Base-by-base conservation (phyloP, 2,113 vertebrate species). In the Oncorhynchus mykiss region DNA sequence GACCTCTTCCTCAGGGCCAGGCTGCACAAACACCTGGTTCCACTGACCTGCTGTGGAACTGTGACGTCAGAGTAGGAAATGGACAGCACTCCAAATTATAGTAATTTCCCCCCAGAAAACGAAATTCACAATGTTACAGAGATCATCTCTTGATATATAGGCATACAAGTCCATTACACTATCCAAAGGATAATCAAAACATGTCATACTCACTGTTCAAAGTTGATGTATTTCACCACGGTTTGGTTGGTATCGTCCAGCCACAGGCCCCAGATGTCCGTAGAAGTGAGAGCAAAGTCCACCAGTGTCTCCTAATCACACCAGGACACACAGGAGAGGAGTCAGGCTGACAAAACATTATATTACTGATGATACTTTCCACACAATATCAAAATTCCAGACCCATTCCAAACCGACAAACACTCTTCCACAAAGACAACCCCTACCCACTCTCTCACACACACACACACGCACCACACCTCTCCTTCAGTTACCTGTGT, bases 11-110 rank as follows among this genome's bases (percentile, higher is more conserved):
- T 96, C 94, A 18, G 96, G 96, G 22, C 95, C 86, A 0, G 95
- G 94, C 84, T 98, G 96, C 78, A 96, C 92, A 79, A 98, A 98
- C 70, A 99, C 97, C 72, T 97, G 95, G 91, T 96, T 99, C 97
- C 97, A 99, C 89, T 96, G 96, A 3, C 95, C 96, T 0, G 95
- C 95, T 0, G 92, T 76, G 59, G 96, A 98, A 82, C 97, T 98
- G 88, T 11, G 24, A 68, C 49, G 1, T 22, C 7, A 34, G 34
- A 34, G 34, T 34, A 34, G 34, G 34, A 13, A 11, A 16, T 8
- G 6, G 49, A 51, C 13, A 51, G 13, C 49, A 51, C 14, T 14
- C 2, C 49, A 51, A 11, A 51, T 13, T 11, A 51, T 11, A 51
- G 3, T 34, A 0, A 7, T 34, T 34, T 34, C 34, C 6, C 6